Conservation (phyloP, 1,140 invertebrate genomes). For the Belonocnema kinseyi region DNA sequence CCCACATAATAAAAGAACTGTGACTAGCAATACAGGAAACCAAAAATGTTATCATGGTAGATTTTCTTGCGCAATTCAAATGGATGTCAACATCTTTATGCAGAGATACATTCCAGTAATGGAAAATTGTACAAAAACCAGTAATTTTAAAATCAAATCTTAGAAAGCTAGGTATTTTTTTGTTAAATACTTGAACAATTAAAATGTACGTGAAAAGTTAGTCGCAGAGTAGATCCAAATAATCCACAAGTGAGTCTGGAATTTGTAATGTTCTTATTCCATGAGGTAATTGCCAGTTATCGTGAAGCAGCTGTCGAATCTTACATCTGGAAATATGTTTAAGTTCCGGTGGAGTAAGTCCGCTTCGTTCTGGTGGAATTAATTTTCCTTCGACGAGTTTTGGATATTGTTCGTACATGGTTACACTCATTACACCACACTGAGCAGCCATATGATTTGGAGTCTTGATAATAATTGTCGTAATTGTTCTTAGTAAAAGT, state of each 20-base stretch:
- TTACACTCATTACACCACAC: conserved; percentile 72
- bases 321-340: conserved; percentile 78
- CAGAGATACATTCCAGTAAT: no score
- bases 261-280: conserved; percentile 82
- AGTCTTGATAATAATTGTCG: conserved; percentile 68
- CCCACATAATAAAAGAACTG: no score
- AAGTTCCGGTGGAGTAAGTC: conserved; percentile 77
- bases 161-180: no score
- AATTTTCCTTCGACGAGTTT: conserved; percentile 79
- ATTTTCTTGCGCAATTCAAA: no score
- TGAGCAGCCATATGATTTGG: conserved; percentile 62
- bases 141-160: no score
- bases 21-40: no score
- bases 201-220: conserved; percentile 51
- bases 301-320: conserved; percentile 80
- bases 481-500: conserved; percentile 80
- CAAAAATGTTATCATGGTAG: no score
- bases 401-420: conserved; percentile 80
- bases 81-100: no score
- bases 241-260: conserved; percentile 80
- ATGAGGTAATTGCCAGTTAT: conserved; percentile 83
- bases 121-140: no score
- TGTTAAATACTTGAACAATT: no score
- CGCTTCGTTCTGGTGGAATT: conserved; percentile 78
- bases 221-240: conserved; percentile 84